Base-by-base conservation (phyloP, 2,888 invertebrate genomes). In the Watsonalla cultraria region DNA sequence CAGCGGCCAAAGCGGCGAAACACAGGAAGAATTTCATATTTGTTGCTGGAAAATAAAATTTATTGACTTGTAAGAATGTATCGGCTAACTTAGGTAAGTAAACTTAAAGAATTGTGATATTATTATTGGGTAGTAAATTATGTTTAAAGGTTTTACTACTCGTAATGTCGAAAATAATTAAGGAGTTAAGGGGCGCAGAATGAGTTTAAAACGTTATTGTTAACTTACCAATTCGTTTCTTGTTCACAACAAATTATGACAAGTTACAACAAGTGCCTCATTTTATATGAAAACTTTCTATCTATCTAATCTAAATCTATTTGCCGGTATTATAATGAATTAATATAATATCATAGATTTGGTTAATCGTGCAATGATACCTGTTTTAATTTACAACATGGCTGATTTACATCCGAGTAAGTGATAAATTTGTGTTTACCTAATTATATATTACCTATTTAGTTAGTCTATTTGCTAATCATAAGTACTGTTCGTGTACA, bases 1-100 rank as follows among this genome's bases (percentile, higher is more conserved):
- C 59, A 45, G 66, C 60, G 46, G 58, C 61, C 14, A 62, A 49
- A 51, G 61, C 60, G 45, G 61, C 67, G 57, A 67, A 8, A 49
- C 37, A 15, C 49, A 49, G 37, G 11, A 49, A 15, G 49, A 49
- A 49, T 49, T 49, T 49, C 49, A 49, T 49, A 14, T 49, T 49
- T 49, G 49, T 37, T 49, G 34, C 37, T 35, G 33, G 7, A 5
- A 34, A 48, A 14, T 35, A 48, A 48, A 37, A 7, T 4, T 7
- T 7, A 37, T 8, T 7, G 8, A 37, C 8, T 7, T 37, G 24
- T 2, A 24, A 2, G 5, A 9, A 0, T 7, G 4, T 24, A 4
- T 6, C 9, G 8, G 33, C 9, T 24, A 45, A 11, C 6, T 7
- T 11, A 45, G 45, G 6, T 42, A 42, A 42, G 42, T 24, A 24